Conservation (phyloP, 2,797 vertebrate species). For the Mastacembelus armatus region DNA sequence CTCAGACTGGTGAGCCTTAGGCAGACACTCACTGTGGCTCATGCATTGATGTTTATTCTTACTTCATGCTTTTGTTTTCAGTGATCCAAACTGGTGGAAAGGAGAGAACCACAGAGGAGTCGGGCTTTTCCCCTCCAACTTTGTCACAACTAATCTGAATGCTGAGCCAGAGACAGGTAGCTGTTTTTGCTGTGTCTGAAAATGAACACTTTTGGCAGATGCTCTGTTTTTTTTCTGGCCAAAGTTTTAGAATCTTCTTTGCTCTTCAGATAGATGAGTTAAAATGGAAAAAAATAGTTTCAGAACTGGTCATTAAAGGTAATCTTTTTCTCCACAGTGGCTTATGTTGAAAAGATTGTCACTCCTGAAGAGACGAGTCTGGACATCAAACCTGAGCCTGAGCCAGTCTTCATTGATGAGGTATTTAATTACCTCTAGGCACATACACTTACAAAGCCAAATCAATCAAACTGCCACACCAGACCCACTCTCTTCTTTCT, state of each 20-base stretch:
- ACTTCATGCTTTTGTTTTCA: constrained; percentile 66
- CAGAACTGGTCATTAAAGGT: neutral
- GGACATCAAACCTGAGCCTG: constrained; percentile 89
- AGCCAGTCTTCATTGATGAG: constrained; percentile 95
- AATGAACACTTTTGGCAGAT: neutral
- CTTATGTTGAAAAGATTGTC: constrained; percentile 81
- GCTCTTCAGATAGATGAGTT: neutral
- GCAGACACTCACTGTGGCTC: neutral
- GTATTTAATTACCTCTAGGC: constrained; percentile 69
- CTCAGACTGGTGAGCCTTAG: neutral
- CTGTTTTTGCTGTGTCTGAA: neutral
- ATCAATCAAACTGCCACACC: neutral
- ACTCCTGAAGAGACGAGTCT: constrained; percentile 82
- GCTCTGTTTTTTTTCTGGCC: neutral
- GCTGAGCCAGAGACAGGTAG: constrained; percentile 91
- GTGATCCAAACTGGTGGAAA: constrained; percentile 99
- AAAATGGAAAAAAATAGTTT: constrained; percentile 1
- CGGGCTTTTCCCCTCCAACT: constrained; percentile 97
- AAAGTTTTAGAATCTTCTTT: neutral
- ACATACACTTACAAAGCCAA: neutral
- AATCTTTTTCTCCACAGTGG: constrained; percentile 50
- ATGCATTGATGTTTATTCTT: neutral
- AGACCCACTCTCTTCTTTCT: neutral
- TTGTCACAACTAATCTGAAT: constrained; percentile 92
- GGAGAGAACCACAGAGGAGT: constrained; percentile 97